Base-by-base conservation (phyloP, 2,888 invertebrate species). In the Netelia fuscicornis region DNA sequence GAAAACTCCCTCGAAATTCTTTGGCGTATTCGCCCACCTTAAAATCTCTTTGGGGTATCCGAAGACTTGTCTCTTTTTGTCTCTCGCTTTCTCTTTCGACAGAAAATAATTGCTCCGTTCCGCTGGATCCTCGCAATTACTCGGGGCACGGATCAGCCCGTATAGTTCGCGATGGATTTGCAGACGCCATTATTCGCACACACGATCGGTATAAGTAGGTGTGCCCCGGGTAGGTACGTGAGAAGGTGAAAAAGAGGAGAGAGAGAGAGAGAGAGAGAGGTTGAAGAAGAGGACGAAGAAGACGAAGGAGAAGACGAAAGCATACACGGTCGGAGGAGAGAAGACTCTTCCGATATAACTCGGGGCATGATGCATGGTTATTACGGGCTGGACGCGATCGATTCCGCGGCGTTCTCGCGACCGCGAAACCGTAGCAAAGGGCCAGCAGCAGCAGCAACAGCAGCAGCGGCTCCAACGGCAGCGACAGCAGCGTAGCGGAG, bases 61-160 rank as follows among this genome's bases (percentile, higher is more conserved):
- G 13, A 13, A 48, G 48, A 10, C 48, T 48, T 13, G 13, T 74
- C 42, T 70, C 42, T 74, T 83, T 37, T 60, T 20, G 13, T 60
- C 58, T n/a, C 42, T 62, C 79, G 67, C 72, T 71, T 80, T 75
- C 72, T 64, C 80, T 77, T 81, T 60, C 54, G 17, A 48, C 67
- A 67, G 54, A 87, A 87, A 86, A 86, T 87, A 88, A 88, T 87
- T 86, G 84, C 86, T 79, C 81, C 85, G 84, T 86, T 86, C 86
- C 86, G 85, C 83, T 81, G 83, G 81, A 86, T 85, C 84, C 71
- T 86, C 79, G 86, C 85, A 85, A 87, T 88, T 87, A 85, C 87
- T 81, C 56, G 76, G 64, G 48, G 76, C 58, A 58, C 58, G 83
- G 74, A 84, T 90, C 88, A 77, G 86, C 85, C 78, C 83, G 85